A percentile compares a stretch with the other conserved stretches of the same genome.
These are phyloP conservation scores for Poecilia picta DNA, from an alignment of 2,797 vertebrate species.

Conservation along the genomic window DNA sequence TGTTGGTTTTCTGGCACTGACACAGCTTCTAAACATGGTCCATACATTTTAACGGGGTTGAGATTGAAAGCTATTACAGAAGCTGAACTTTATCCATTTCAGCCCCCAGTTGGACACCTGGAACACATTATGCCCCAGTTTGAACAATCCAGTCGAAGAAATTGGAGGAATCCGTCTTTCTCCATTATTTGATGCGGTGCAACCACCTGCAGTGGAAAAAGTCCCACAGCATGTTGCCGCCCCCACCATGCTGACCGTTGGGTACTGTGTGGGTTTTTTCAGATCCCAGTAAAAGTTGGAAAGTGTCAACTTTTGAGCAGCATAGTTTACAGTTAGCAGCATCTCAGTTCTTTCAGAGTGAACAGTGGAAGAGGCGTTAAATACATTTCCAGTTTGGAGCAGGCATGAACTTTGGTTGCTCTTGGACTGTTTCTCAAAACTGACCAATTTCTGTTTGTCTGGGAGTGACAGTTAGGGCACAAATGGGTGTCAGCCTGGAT, in stretches of 20 bases:
- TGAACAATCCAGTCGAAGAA: neutral
- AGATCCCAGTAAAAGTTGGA: neutral
- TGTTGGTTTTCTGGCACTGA: neutral
- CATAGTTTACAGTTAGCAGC: neutral
- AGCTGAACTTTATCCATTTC: neutral
- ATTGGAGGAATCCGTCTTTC: neutral
- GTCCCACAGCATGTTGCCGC: neutral
- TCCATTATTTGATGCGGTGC: neutral
- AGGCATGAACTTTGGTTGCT: neutral
- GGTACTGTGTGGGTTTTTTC: neutral
- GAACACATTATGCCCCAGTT: neutral
- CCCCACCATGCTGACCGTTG: neutral
- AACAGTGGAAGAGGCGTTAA: neutral
- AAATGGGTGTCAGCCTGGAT: neutral
- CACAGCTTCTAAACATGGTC: neutral
- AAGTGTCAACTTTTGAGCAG: neutral
- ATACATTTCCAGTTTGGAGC: neutral
- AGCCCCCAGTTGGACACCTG: neutral
- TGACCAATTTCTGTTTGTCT: neutral
- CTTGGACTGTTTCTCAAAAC: neutral
- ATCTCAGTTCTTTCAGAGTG: neutral
- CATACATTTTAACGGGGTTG: neutral
- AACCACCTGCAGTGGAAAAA: neutral
- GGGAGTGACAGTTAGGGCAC: neutral
- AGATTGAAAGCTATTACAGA: neutral